Evolutionary conservation across 2,113 vertebrate species (phyloP).

Genomic region (Periophthalmus modestus): DNA sequence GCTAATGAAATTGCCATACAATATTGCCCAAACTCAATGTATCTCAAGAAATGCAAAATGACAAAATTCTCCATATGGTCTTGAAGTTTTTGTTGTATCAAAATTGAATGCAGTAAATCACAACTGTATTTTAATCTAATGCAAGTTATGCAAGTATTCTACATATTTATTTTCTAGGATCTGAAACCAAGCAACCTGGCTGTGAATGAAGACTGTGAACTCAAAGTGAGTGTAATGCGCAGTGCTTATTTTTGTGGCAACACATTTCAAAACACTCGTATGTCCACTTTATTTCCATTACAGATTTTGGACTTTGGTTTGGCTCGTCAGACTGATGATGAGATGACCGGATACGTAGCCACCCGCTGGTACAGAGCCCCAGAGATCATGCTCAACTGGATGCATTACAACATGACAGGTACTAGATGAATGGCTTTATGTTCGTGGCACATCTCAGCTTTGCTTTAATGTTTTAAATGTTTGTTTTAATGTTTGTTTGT

Average conservation of each 20-base stretch:
- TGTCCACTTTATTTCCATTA: neutral
- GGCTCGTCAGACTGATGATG: slow-evolving; percentile 94
- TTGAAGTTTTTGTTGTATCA: neutral
- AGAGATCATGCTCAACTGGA: slow-evolving; percentile 99
- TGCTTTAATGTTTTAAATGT: neutral
- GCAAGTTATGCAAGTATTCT: neutral
- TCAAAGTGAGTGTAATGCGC: slow-evolving; percentile 83
- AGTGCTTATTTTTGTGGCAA: neutral
- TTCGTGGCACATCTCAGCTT: too few relatives aligned
- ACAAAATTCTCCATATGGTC: neutral
- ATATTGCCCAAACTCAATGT: neutral
- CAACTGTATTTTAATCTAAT: neutral
- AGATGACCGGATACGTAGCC: slow-evolving; percentile 98
- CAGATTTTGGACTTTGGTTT: slow-evolving; percentile 98
- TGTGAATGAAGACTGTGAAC: slow-evolving; percentile 98
- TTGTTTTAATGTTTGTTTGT: neutral
- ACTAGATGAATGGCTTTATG: neutral
- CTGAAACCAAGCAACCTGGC: slow-evolving; percentile 97
- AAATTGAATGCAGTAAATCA: neutral
- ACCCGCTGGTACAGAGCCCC: slow-evolving; percentile 98
- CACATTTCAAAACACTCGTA: neutral
- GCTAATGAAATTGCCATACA: neutral
- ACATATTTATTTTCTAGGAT: slow-evolving; percentile 77
- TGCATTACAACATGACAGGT: slow-evolving; percentile 99
- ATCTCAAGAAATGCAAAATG: neutral